A percentile compares a stretch with the other conserved stretches of the same genome.
Conservation (phyloP, 1,140 invertebrate genomes). For the Neodiprion virginianus region DNA sequence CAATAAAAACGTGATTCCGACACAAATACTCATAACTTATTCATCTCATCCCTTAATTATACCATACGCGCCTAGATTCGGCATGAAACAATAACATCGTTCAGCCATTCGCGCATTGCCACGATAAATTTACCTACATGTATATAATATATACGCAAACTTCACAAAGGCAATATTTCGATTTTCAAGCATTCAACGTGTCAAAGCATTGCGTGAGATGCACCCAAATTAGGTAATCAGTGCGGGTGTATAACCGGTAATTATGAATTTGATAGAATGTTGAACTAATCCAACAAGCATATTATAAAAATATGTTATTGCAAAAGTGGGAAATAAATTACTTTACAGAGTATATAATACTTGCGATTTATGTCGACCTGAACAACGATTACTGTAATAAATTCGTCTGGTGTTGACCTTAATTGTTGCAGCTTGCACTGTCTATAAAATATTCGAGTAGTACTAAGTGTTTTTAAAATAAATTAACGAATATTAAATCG, state of each 20-base stretch:
- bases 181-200: background rate
- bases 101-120: background rate
- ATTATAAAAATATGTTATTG: background rate
- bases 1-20: constrained; percentile 3
- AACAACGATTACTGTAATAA: too few relatives aligned
- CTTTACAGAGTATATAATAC: background rate
- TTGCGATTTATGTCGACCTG: background rate
- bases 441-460: too few relatives aligned
- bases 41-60: background rate
- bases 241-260: background rate
- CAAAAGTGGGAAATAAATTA: background rate
- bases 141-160: background rate
- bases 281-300: background rate
- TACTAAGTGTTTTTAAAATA: too few relatives aligned
- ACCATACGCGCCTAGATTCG: background rate
- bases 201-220: too few relatives aligned
- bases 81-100: background rate
- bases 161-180: background rate
- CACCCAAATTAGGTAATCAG: background rate
- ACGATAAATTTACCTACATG: background rate
- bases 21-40: background rate
- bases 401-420: too few relatives aligned
- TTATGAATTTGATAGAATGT: constrained; percentile 1
- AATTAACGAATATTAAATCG: too few relatives aligned
- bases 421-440: too few relatives aligned